These are phyloP conservation scores for Channa argus DNA, from an alignment of 2,113 vertebrate species.

Conservation along the genomic window DNA sequence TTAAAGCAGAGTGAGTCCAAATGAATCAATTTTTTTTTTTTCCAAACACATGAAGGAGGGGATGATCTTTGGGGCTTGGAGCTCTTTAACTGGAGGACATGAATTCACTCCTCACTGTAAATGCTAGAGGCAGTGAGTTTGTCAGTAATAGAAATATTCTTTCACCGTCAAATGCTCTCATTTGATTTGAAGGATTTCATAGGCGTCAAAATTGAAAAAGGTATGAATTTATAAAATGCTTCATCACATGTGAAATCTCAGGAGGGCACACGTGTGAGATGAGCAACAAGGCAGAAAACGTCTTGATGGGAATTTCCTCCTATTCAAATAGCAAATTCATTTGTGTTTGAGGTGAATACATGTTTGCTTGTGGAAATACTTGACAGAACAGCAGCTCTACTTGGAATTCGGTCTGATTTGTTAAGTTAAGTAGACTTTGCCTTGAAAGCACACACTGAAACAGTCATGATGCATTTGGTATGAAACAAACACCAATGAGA, in stretches of 20 bases:
- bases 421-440: too few species aligned
- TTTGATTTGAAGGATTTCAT: constrained; percentile 1
- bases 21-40: constrained; percentile 17
- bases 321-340: constrained; percentile 57
- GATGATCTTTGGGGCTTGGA: constrained; percentile 1
- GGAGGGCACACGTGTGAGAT: not conserved
- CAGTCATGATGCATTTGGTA: constrained; percentile 61
- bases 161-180: not conserved
- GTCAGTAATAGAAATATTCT: constrained; percentile 16
- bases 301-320: constrained; percentile 59
- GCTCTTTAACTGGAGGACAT: not conserved
- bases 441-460: constrained; percentile 45
- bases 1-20: constrained; percentile 30
- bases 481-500: constrained; percentile 47
- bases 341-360: constrained; percentile 60
- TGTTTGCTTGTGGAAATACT: constrained; percentile 59
- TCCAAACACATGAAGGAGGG: constrained; percentile 22
- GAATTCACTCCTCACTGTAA: constrained; percentile 19
- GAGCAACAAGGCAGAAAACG: constrained; percentile 15
- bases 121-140: constrained; percentile 8
- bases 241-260: constrained; percentile 7
- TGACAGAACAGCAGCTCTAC: constrained; percentile 71
- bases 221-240: not conserved
- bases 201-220: not conserved
- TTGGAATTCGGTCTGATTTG: constrained; percentile 55